Conservation (phyloP, 2,797 vertebrate species). For the Acanthurus lineatus region DNA sequence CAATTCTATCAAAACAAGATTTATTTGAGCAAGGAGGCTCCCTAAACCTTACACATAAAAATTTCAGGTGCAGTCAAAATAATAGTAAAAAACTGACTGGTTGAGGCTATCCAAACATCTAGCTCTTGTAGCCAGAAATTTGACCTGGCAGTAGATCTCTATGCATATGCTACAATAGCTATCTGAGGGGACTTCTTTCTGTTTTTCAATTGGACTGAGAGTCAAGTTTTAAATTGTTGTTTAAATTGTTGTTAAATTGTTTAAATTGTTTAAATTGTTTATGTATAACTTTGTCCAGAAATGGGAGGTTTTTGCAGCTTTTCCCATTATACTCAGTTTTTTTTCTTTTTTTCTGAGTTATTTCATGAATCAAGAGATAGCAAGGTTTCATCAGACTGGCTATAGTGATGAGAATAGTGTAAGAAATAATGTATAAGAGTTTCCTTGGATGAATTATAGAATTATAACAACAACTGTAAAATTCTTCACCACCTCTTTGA, state of each 20-base stretch:
- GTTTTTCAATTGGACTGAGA: too few relatives aligned
- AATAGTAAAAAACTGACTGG: not conserved
- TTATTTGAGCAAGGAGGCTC: not conserved
- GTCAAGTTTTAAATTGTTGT: too few relatives aligned
- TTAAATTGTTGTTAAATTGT: too few relatives aligned
- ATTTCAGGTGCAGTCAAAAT: not conserved
- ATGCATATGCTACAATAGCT: too few relatives aligned
- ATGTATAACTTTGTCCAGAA: not conserved
- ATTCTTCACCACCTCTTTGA: too few relatives aligned
- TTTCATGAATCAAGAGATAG: not conserved
- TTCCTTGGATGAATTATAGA: too few relatives aligned
- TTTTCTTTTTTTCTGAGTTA: not conserved
- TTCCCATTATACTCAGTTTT: not conserved
- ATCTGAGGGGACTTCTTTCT: too few relatives aligned
- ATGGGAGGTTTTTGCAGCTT: not conserved
- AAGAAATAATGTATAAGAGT: too few relatives aligned
- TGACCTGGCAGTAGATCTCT: too few relatives aligned
- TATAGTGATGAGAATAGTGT: too few relatives aligned
- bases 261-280: not conserved
- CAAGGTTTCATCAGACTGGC: not conserved
- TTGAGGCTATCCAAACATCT: not conserved
- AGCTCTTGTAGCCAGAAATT: not conserved
- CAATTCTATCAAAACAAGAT: not conserved
- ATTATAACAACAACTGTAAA: too few relatives aligned
- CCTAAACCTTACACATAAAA: slow-evolving; percentile 5